Evolutionary conservation across 2,888 invertebrate species (phyloP).

Genomic region (Lampropteryx suffumata): DNA sequence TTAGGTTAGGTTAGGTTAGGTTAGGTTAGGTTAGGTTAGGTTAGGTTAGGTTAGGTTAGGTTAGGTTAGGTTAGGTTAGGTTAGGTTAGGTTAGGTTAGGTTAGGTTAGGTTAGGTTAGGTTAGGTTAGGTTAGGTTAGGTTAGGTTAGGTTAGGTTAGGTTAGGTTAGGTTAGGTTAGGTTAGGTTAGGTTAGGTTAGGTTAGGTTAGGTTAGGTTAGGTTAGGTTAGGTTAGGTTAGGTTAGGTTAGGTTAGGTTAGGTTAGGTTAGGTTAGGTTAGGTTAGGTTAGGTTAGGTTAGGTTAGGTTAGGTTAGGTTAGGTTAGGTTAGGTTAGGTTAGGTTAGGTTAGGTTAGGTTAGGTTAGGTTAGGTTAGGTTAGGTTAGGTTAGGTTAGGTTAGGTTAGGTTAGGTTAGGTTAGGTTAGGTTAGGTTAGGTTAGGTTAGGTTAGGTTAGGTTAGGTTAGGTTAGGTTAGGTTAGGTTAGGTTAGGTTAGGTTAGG

Average conservation of each 20-base stretch:
- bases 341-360: constrained; percentile 12
- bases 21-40: constrained; percentile 1
- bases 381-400: constrained; percentile 7
- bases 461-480: constrained; percentile 13
- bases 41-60: neutral
- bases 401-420: constrained; percentile 11
- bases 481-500: constrained; percentile 13
- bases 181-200: neutral
- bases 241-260: constrained; percentile 22
- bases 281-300: constrained; percentile 21
- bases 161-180: neutral
- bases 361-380: constrained; percentile 11
- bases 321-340: constrained; percentile 16
- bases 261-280: constrained; percentile 21
- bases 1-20: constrained; percentile 13
- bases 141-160: constrained; percentile 8
- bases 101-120: constrained; percentile 28
- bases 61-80: constrained; percentile 26
- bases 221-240: constrained; percentile 1
- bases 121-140: constrained; percentile 27
- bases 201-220: neutral
- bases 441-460: constrained; percentile 13
- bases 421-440: constrained; percentile 10
- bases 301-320: constrained; percentile 19
- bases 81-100: constrained; percentile 28